Evolutionary conservation across 1,140 invertebrate genomes (phyloP).

Genomic region (Atta colombica): DNA sequence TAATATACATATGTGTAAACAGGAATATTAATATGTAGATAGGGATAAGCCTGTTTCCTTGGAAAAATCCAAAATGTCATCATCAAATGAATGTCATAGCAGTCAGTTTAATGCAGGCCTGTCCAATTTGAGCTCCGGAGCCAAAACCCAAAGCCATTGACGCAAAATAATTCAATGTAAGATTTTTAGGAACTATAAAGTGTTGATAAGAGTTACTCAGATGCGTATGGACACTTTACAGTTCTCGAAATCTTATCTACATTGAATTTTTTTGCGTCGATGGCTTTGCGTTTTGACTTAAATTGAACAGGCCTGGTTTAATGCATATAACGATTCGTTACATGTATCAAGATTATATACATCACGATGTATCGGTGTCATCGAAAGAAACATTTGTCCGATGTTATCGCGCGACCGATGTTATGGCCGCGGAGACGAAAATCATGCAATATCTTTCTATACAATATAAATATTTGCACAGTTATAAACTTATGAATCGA

Average conservation of each 20-base stretch:
- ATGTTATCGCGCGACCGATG: conserved; percentile 36
- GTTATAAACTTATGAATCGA: background rate
- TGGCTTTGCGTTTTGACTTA: too few species aligned
- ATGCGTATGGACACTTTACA: too few species aligned
- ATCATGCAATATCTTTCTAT: conserved; percentile 9
- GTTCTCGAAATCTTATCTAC: too few species aligned
- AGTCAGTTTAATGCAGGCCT: background rate
- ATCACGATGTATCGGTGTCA: conserved; percentile 41
- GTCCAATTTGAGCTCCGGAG: too few species aligned
- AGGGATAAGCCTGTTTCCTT: background rate
- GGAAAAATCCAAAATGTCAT: background rate
- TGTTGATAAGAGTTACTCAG: too few species aligned
- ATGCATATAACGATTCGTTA: background rate
- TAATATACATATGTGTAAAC: conserved; percentile 5
- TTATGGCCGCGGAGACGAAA: background rate
- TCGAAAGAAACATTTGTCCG: conserved; percentile 60
- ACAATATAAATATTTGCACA: background rate
- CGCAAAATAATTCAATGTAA: too few species aligned
- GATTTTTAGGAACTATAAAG: too few species aligned
- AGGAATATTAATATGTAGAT: background rate
- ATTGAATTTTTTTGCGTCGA: too few species aligned
- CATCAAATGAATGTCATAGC: conserved; percentile 9
- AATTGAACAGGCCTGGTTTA: background rate
- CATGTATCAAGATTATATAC: conserved; percentile 15
- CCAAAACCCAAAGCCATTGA: too few species aligned